Percentiles rank a stretch among this genome's conserved stretches.
phyloP scores from a whole-genome alignment of 2,113 vertebrate genomes.

The Thinocorus orbignyianus region DNA sequence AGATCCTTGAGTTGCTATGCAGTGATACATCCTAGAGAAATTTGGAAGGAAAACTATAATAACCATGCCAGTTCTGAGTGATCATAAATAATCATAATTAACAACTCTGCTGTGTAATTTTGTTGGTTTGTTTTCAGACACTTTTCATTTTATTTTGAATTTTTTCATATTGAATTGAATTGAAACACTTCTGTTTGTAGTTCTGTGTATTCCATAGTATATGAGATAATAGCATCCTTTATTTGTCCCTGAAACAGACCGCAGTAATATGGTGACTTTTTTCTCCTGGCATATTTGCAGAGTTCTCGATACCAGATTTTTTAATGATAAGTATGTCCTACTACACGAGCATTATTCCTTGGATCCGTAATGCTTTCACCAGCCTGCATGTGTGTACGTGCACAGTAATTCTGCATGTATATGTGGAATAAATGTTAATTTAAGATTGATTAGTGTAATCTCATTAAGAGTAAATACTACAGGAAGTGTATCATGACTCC shows the following conservation, averaged over 20 bases:
- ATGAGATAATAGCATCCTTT: slow-evolving; percentile 54
- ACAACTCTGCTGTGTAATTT: slow-evolving; percentile 73
- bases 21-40: slow-evolving; percentile 16
- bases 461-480: slow-evolving; percentile 42
- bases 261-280: not conserved
- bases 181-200: slow-evolving; percentile 78
- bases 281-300: slow-evolving; percentile 24
- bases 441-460: slow-evolving; percentile 21
- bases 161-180: slow-evolving; percentile 76
- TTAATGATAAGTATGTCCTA: not conserved
- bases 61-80: slow-evolving; percentile 69
- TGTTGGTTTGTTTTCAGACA: slow-evolving; percentile 79
- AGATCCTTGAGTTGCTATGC: slow-evolving; percentile 5
- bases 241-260: slow-evolving; percentile 61
- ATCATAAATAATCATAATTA: slow-evolving; percentile 78
- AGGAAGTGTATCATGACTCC: not conserved
- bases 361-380: not conserved
- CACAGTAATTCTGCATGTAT: not conserved
- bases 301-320: not conserved
- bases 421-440: slow-evolving; percentile 2
- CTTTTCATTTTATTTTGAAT: slow-evolving; percentile 77
- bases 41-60: slow-evolving; percentile 65
- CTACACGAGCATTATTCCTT: not conserved
- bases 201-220: slow-evolving; percentile 52
- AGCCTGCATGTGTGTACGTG: not conserved